Base-by-base conservation (phyloP, 2,797 vertebrate genomes). In the Clarias fuscus region DNA sequence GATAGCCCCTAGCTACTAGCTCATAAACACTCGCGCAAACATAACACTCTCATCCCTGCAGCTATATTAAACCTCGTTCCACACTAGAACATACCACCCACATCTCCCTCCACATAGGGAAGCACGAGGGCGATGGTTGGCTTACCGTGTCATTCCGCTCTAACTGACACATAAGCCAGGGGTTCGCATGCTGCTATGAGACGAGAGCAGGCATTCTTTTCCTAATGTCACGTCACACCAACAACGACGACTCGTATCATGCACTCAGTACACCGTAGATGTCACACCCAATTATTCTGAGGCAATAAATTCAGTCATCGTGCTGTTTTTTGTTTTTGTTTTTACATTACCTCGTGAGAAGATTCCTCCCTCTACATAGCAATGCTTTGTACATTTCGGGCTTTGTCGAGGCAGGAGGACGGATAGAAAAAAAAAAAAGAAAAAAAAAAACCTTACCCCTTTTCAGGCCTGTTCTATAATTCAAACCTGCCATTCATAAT, bases 31-130 rank as follows among this genome's bases (percentile, higher is more conserved):
- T 76, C 10, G 17, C 24, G 22, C 84, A 81, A 75, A 71, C 53
- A 70, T 43, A 30, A 67, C 78, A 82, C 0, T 4, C 68, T 20
- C n/a, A 65, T 48, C 72, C 80, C 76, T 58, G 18, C 62, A 75
- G 65, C 85, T 84, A 85, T 88, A 91, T 88, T 89, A 86, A 88
- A 83, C 79, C 84, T 71, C 65, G 76, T 72, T 62, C 72, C 61
- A 27, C 37, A 33, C n/a, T 64, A 68, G 24, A 86, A 67, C 79
- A 83, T 76, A 78, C 64, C 83, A 87, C 86, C 83, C 77, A 76
- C 86, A 72, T 76, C 70, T 85, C 83, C 80, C 33, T 76, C n/a
- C 67, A 79, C 59, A 71, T 6, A 58, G 78, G 37, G 33, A 79
- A 62, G 77, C 59, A 62, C 58, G 6, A 78, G 20, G 56, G 76